Base-by-base conservation (phyloP, 2,797 vertebrate species). In the Enteromius afrohamiltoni region DNA sequence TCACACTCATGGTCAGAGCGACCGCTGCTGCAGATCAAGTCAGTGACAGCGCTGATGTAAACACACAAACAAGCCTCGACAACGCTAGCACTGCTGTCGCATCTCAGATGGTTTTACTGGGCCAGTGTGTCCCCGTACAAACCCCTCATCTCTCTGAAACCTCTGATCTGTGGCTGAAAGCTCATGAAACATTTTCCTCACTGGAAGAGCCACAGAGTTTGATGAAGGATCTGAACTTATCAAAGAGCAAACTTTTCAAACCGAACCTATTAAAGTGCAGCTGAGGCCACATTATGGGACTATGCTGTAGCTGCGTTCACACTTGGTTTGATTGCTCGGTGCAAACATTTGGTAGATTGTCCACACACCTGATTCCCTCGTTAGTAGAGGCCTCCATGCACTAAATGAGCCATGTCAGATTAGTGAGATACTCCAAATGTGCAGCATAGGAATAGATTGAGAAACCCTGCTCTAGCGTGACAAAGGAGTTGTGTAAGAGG, bases 1-100 rank as follows among this genome's bases (percentile, higher is more conserved):
- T 82, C 70, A 67, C 80, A 75, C 26, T 23, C 69, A 13, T 6
- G 79, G 55, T 82, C 69, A 74, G 26, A 64, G 53, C 47, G 42
- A 71, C 34, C 47, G 8, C 34, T 19, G 55, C 80, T 17, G 26
- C 58, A 53, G 58, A 58, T 45, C n/a, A 34, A 69, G 78, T 49
- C 11, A 23, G 11, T 6, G 53, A 42, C 51, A 49, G 45, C 19
- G 6, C 40, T n/a, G 23, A 55, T 47, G 55, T 49, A 81, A 81
- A 81, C 79, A 69, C 78, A 60, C 42, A 81, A 67, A 75, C 71
- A 76, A 75, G 45, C 34, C 7, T 10, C 0, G 6, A 21, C 11
- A 29, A 5, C 26, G 34, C 34, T 77, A 77, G 31, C 51, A n/a
- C 21, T 21, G 31, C 64, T 11, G 34, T 69, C 67, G 45, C 68